These are phyloP conservation scores for Cataglyphis altisquamis DNA, from an alignment of 2,888 invertebrate genomes.

Conservation along the genomic window DNA sequence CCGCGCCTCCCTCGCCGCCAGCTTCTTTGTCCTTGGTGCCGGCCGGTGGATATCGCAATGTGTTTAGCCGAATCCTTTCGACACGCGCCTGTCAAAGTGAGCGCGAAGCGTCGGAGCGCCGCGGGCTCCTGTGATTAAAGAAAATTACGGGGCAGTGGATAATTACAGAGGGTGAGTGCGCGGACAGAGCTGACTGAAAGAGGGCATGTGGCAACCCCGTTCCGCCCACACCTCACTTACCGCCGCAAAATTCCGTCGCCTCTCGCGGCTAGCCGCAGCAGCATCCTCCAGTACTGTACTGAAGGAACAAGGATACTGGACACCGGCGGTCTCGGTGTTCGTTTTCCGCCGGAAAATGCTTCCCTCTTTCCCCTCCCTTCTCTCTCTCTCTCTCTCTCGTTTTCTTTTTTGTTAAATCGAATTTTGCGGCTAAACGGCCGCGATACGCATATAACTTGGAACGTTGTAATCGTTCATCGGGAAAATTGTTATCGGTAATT, in stretches of 20 bases:
- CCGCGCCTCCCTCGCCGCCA: neutral
- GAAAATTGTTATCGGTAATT: constrained; percentile 44
- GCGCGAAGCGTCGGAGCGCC: constrained; percentile 57
- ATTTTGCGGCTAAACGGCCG: constrained; percentile 47
- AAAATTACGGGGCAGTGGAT: constrained; percentile 84
- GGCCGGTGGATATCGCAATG: constrained; percentile 60
- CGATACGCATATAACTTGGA: constrained; percentile 25
- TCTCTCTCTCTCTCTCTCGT: neutral
- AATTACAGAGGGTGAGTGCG: constrained; percentile 80
- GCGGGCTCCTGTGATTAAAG: constrained; percentile 84
- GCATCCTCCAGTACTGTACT: constrained; percentile 1
- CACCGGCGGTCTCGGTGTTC: constrained; percentile 15
- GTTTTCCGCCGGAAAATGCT: constrained; percentile 17
- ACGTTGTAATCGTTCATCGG: constrained; percentile 25
- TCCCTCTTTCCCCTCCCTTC: neutral
- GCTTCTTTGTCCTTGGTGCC: constrained; percentile 57
- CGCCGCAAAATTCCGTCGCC: constrained; percentile 39
- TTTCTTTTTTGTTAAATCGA: constrained; percentile 25
- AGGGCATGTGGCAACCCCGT: constrained; percentile 27
- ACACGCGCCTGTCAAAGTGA: constrained; percentile 78
- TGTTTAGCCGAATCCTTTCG: constrained; percentile 75
- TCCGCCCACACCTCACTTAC: constrained; percentile 21
- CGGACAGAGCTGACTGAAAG: constrained; percentile 38
- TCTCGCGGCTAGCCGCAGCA: constrained; percentile 50
- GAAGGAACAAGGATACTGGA: constrained; percentile 47